Conservation (phyloP, 2,113 vertebrate species). For the Lophura nycthemera region DNA sequence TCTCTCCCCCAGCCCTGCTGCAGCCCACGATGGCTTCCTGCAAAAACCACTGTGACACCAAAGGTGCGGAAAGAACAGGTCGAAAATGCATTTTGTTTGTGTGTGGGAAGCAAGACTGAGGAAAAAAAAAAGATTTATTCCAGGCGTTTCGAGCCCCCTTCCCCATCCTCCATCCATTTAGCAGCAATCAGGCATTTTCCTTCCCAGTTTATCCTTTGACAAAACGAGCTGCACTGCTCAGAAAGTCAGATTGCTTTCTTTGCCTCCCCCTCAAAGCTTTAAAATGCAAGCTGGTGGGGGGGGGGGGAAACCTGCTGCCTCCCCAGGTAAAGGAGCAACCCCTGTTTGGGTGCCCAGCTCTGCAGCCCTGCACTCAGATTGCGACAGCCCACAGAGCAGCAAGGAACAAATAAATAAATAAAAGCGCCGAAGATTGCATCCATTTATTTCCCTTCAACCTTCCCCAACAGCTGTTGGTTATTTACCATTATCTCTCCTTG, state of each 20-base stretch:
- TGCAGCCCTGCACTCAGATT: background rate
- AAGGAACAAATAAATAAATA: background rate
- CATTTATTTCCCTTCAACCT: conserved; percentile 38
- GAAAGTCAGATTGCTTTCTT: background rate
- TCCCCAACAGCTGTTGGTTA: conserved; percentile 52
- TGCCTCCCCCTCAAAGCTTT: background rate
- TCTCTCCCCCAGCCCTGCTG: background rate
- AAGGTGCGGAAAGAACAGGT: conserved; percentile 24
- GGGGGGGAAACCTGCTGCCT: background rate
- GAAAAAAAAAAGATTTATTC: conserved; percentile 28
- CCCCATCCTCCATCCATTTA: background rate
- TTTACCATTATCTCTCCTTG: conserved; percentile 52
- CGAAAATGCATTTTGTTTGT: conserved; percentile 30
- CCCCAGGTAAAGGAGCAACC: background rate
- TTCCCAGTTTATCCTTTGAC: background rate
- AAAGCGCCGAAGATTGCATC: background rate
- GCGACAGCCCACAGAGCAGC: background rate
- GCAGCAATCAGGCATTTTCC: background rate
- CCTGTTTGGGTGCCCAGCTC: background rate
- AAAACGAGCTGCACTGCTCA: background rate
- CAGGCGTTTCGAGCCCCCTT: background rate
- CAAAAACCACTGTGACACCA: background rate
- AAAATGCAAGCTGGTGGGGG: background rate
- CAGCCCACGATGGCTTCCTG: conserved; percentile 6
- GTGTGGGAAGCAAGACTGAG: conserved; percentile 24